Evolutionary conservation across 2,113 vertebrate genomes (phyloP).

Genomic region (Epinephelus moara): DNA sequence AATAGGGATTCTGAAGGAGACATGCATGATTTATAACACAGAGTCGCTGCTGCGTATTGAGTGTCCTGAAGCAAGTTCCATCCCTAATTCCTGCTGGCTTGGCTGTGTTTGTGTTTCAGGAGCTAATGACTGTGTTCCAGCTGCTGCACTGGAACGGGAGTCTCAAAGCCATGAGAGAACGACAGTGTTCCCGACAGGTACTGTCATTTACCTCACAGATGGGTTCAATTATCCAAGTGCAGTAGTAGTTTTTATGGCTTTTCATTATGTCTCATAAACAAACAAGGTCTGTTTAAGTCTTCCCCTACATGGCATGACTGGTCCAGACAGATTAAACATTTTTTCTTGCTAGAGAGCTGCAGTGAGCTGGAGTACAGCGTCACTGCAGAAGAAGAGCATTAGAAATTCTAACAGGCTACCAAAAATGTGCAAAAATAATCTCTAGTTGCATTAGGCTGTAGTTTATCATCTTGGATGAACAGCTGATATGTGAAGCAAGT

Average conservation of each 20-base stretch:
- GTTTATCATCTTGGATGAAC: background rate
- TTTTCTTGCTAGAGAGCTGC: background rate
- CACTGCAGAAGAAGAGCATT: background rate
- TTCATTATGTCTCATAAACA: constrained; percentile 9
- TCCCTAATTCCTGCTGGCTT: background rate
- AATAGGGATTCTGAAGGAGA: background rate
- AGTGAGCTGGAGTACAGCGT: background rate
- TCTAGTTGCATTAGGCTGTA: background rate
- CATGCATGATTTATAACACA: background rate
- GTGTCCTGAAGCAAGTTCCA: background rate
- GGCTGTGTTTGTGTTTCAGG: constrained; percentile 81
- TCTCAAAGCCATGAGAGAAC: constrained; percentile 97
- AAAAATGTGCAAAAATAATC: background rate
- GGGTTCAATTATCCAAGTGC: constrained; percentile 15
- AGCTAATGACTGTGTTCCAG: constrained; percentile 99
- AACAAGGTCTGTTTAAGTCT: background rate
- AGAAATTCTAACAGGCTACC: background rate
- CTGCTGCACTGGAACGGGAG: constrained; percentile 98
- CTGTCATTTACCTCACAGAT: background rate
- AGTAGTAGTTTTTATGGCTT: constrained; percentile 6
- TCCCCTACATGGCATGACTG: background rate
- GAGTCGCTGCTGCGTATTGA: background rate
- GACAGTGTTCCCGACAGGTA: constrained; percentile 98
- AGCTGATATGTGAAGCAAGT: background rate
- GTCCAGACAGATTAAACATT: background rate